Evolutionary conservation across 2,888 invertebrate species (phyloP).

Genomic region (Acrocyrtus sp.): DNA sequence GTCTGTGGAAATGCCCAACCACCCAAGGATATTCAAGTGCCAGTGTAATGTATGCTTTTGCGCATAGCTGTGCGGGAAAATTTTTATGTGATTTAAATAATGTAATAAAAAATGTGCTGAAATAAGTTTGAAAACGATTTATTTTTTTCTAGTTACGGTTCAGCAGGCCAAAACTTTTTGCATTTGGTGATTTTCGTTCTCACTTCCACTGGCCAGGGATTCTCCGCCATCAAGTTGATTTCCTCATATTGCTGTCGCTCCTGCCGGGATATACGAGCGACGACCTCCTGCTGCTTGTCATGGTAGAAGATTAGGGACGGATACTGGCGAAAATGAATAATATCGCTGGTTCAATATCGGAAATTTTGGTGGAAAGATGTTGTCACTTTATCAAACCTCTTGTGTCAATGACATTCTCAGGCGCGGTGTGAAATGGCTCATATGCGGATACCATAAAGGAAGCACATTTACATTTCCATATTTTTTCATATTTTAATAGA

Average conservation of each 20-base stretch:
- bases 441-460: no score
- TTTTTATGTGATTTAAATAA: no score
- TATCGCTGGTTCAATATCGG: no score
- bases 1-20: background rate
- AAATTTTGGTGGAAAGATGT: no score
- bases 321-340: constrained; percentile 5
- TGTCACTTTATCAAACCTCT: no score
- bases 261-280: constrained; percentile 17
- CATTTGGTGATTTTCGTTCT: constrained; percentile 19
- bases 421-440: no score
- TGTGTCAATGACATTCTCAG: no score
- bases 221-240: constrained; percentile 29
- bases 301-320: constrained; percentile 24
- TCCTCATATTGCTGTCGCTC: constrained; percentile 29
- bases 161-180: constrained; percentile 24
- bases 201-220: constrained; percentile 18
- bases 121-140: background rate
- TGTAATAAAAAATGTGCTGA: background rate
- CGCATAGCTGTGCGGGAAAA: constrained; percentile 12
- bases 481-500: no score
- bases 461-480: no score
- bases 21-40: background rate
- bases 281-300: constrained; percentile 28
- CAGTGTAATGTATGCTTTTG: constrained; percentile 13
- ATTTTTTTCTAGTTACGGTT: background rate